Conservation (phyloP, 2,888 invertebrate species). For the Cephus nigrinus region DNA sequence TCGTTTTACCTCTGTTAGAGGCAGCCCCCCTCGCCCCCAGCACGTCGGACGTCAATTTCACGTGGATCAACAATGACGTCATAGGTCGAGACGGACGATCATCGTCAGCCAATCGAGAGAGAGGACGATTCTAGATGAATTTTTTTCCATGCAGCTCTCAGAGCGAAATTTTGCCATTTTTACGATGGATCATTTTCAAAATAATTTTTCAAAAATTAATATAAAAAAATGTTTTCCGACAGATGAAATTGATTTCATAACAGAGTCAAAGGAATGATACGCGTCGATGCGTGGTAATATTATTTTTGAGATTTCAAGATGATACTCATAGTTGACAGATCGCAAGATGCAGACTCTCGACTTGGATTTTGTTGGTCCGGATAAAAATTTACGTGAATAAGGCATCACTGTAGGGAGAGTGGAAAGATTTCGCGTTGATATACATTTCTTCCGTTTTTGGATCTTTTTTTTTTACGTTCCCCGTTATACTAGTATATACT, state of each 20-base stretch:
- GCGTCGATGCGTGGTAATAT: too few species aligned
- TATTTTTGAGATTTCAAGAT: too few species aligned
- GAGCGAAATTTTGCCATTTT: too few species aligned
- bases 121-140: slow-evolving; percentile 1
- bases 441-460: background rate
- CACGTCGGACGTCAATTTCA: background rate
- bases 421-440: background rate
- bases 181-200: too few species aligned
- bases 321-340: too few species aligned
- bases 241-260: too few species aligned
- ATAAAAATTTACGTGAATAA: background rate
- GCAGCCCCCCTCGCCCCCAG: fast-evolving
- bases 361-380: background rate
- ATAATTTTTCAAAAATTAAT: background rate
- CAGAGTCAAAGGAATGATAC: fast-evolving
- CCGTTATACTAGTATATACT: background rate
- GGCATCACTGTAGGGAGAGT: background rate
- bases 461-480: background rate
- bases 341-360: too few species aligned
- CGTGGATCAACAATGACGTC: background rate
- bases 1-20: background rate
- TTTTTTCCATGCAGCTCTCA: background rate
- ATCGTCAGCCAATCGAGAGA: slow-evolving; percentile 25
- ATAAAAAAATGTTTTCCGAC: too few species aligned
- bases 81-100: background rate